Conservation (phyloP, 2,888 invertebrate genomes). For the Cantharis rufa region DNA sequence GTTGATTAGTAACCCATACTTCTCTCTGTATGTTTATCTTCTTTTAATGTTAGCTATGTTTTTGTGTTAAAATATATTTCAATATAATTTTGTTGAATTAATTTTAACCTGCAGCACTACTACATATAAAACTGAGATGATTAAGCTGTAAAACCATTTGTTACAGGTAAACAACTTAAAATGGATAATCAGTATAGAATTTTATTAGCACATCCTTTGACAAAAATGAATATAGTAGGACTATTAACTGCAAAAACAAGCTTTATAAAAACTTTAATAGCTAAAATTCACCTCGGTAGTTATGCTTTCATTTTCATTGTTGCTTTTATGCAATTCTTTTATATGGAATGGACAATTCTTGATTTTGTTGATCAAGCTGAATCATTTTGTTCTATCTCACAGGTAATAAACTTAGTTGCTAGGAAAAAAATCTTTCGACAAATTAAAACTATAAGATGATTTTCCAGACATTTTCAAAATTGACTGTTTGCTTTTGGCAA, state of each 20-base stretch:
- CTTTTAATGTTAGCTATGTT: too few species aligned
- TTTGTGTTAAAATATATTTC: too few species aligned
- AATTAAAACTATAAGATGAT: background rate
- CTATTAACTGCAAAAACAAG: background rate
- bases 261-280: background rate
- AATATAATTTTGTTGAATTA: background rate
- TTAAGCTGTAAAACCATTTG: background rate
- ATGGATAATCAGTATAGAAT: background rate
- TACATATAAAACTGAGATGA: too few species aligned
- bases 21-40: too few species aligned
- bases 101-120: background rate
- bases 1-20: too few species aligned
- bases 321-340: background rate
- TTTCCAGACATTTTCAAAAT: background rate
- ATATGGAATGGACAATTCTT: background rate
- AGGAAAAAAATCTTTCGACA: too few species aligned
- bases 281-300: too few species aligned
- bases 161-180: background rate
- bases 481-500: background rate
- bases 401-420: background rate
- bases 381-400: background rate
- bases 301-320: background rate
- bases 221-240: background rate
- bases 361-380: background rate
- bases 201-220: background rate